Conservation (phyloP, 2,113 vertebrate species). For the Scomber japonicus region DNA sequence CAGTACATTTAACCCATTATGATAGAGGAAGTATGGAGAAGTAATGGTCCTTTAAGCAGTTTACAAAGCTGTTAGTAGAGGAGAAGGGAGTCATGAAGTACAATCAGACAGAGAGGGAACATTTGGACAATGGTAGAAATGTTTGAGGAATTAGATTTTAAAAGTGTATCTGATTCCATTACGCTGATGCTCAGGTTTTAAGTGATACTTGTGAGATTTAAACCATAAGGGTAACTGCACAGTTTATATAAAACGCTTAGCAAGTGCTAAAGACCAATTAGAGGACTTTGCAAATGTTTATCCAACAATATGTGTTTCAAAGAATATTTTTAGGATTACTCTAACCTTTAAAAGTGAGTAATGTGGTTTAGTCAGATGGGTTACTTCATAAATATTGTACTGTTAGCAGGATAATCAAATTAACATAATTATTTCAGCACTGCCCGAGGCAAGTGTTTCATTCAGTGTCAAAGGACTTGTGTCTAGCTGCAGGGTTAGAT, state of each 20-base stretch:
- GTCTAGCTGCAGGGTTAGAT: constrained; percentile 68
- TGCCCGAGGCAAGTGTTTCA: constrained; percentile 56
- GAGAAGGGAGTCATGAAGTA: constrained; percentile 61
- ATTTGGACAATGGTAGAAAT: constrained; percentile 75
- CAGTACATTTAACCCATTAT: constrained; percentile 72
- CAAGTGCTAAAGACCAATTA: constrained; percentile 68
- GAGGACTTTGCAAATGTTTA: constrained; percentile 26
- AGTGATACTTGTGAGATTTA: constrained; percentile 58
- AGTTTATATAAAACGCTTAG: constrained; percentile 53
- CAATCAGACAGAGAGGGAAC: constrained; percentile 59
- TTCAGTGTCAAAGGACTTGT: constrained; percentile 66
- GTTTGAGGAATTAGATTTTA: constrained; percentile 79
- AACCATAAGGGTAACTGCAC: constrained; percentile 41
- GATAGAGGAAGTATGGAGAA: constrained; percentile 82
- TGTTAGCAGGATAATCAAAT: constrained; percentile 61
- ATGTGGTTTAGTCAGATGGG: constrained; percentile 10
- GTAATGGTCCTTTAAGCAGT: constrained; percentile 84
- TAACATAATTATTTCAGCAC: constrained; percentile 67
- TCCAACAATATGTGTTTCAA: constrained; percentile 54
- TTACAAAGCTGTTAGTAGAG: constrained; percentile 79
- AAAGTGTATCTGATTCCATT: constrained; percentile 72
- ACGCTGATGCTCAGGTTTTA: constrained; percentile 67
- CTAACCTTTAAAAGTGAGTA: constrained; percentile 39
- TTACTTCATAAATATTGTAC: constrained; percentile 55
- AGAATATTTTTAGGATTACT: constrained; percentile 31